Evolutionary conservation across 1,140 invertebrate genomes (phyloP), one percentile per base, ranked within the genome.

Genomic region (Nymphalis io): DNA sequence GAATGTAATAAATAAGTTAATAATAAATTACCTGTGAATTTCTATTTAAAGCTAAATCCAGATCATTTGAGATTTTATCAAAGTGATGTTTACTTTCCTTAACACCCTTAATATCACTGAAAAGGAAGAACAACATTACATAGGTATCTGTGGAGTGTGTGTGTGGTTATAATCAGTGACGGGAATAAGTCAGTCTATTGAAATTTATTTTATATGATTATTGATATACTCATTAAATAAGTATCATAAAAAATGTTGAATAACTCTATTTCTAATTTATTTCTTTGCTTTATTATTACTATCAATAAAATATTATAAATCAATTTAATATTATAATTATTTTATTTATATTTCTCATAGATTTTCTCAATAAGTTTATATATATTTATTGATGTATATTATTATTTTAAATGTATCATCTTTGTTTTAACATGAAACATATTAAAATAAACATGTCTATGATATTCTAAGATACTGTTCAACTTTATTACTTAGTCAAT

Each of bases 51-150:
- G 96, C 96, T 84, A 94, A 93, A 85, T 99, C 98, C 75, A 97
- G 94, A 81, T 98, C 97, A 76, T 94, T 94, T 60, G 97, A 98
- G 57, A 98, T 96, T 93, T 98, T 98, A 77, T 98, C 96, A 92
- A 99, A 98, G 81, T 97, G 95, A 74, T 96, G 95, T 80, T 96
- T 96, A 63, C 95, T 95, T 79, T 99, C 98, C 89, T 96, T 97
- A n/a, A 97, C 96, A 81, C 95, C 94, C 91, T 96, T 97, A 21
- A 99, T 96, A 84, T 98, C 97, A 79, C 96, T 96, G 85, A 60
- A 93, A 71, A 10, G 20, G 44, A 71, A 38, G 51, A 16, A 42
- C 15, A 16, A n/a, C 13, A 38, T 62, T 66, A 62, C 8, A 38
- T 27, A 27, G 16, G 13, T 10, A 21, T 21, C 8, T n/a, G n/a